Evolutionary conservation across 2,113 vertebrate species (phyloP), one percentile per base, ranked within the genome.

Genomic region (Oplegnathus fasciatus): DNA sequence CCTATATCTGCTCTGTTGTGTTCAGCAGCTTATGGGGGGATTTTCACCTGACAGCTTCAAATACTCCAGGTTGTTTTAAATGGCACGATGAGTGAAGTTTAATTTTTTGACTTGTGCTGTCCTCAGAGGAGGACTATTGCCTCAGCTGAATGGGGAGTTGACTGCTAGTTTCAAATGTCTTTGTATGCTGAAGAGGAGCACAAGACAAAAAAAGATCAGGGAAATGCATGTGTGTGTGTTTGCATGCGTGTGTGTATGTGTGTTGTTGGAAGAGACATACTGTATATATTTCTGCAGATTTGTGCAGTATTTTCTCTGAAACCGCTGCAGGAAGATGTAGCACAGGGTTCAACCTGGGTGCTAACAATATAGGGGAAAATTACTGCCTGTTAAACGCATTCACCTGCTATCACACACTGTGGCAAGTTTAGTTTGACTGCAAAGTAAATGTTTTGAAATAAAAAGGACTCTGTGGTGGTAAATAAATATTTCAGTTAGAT

Each of bases 1-100:
- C 87, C 91, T 90, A 44, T 89, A 87, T 91, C 90, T 88, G 80
- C 82, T 69, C 76, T 91, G 82, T 90, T 90, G 88, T 90, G 89
- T 89, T 94, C 70, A 2, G 82, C 62, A 50, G 86, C 80, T 89
- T 78, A 84, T 48, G 34, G 46, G 75, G 75, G 74, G 67, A 64
- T 87, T 86, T 93, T 89, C 83, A 90, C 86, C 89, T 86, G 86
- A 78, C 85, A 78, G 82, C 84, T 90, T 94, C 91, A 93, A 86
- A 80, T 84, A 72, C 80, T 83, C 6, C 57, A 46, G 81, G 80
- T 86, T 88, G 85, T 90, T 86, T 93, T 90, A 82, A 88, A 87
- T 85, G 90, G 80, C 76, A 82, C 68, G 70, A 87, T 83, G 87
- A 91, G 78, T 83, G 90, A 92, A 87, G 86, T 86, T 82, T 65